These are phyloP conservation scores for Bruchidius siliquastri DNA, from an alignment of 2,888 invertebrate species.

Conservation along the genomic window DNA sequence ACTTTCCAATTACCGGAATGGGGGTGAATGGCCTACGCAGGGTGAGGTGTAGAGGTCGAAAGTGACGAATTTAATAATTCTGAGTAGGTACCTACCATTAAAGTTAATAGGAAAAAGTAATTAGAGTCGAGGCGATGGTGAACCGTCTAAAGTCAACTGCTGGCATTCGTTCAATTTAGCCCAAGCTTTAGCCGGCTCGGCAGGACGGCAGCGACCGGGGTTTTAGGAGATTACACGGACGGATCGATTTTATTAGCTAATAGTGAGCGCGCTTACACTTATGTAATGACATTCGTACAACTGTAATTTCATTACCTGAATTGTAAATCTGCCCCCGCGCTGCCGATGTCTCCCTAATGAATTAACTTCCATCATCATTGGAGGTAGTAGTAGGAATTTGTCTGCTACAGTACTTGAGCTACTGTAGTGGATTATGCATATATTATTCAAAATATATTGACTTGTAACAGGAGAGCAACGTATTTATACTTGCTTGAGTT, in stretches of 20 bases:
- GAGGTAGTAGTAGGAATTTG: slow-evolving; percentile 16
- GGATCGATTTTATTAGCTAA: slow-evolving; percentile 48
- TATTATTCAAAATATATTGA: too few relatives aligned
- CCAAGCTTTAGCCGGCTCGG: slow-evolving; percentile 13
- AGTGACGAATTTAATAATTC: background rate
- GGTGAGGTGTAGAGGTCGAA: background rate
- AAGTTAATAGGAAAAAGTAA: slow-evolving; percentile 26
- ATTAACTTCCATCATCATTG: slow-evolving; percentile 24
- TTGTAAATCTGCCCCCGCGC: slow-evolving; percentile 40
- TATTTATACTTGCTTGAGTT: too few relatives aligned
- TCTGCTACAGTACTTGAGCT: too few relatives aligned
- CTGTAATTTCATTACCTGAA: slow-evolving; percentile 47
- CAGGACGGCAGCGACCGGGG: slow-evolving; percentile 20
- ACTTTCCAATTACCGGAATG: background rate
- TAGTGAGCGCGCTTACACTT: slow-evolving; percentile 46
- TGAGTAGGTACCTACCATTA: slow-evolving; percentile 9
- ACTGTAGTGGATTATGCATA: too few relatives aligned
- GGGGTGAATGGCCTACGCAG: background rate
- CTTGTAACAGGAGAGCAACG: too few relatives aligned
- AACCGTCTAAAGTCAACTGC: slow-evolving; percentile 31
- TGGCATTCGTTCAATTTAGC: slow-evolving; percentile 35
- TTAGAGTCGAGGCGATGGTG: slow-evolving; percentile 12
- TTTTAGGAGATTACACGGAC: slow-evolving; percentile 42
- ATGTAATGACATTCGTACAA: slow-evolving; percentile 47
- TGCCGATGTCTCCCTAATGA: slow-evolving; percentile 41